Percentiles rank a stretch among this genome's conserved stretches.
Conservation (phyloP, 2,888 invertebrate genomes). For the Zhuqinia jingwanae region DNA sequence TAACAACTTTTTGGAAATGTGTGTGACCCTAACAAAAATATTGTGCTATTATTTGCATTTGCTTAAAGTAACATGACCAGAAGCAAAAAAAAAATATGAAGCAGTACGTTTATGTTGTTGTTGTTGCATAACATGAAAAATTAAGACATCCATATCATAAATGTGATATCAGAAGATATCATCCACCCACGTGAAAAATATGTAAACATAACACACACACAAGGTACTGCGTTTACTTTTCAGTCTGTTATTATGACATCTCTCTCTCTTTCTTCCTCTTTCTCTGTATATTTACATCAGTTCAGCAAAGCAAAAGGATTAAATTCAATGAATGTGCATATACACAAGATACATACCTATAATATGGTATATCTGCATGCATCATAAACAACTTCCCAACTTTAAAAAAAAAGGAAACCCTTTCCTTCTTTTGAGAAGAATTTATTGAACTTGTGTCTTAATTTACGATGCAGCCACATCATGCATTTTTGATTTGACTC, state of each 20-base stretch:
- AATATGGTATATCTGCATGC: background rate
- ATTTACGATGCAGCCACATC: constrained; percentile 19
- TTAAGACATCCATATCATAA: too few relatives aligned
- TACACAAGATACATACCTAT: too few relatives aligned
- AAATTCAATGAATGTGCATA: background rate
- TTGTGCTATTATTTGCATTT: background rate
- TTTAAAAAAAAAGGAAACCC: background rate
- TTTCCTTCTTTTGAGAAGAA: background rate
- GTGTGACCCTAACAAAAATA: background rate
- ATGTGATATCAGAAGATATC: background rate
- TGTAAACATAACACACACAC: background rate
- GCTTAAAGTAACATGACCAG: constrained; percentile 3
- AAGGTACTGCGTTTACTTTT: background rate
- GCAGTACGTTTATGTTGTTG: too few relatives aligned
- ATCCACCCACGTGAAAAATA: background rate
- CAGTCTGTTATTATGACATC: too few relatives aligned
- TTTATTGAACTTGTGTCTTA: constrained; percentile 30
- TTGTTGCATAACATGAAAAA: too few relatives aligned
- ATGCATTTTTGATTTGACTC: constrained; percentile 31
- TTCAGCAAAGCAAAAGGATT: background rate
- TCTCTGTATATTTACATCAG: too few relatives aligned
- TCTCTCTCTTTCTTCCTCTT: too few relatives aligned
- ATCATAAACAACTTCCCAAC: background rate
- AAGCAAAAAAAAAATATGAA: background rate
- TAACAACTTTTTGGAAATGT: background rate